A percentile compares a stretch with the other conserved stretches of the same genome.
phyloP scores from a whole-genome alignment of 2,797 vertebrate genomes.

The Alosa sapidissima region DNA sequence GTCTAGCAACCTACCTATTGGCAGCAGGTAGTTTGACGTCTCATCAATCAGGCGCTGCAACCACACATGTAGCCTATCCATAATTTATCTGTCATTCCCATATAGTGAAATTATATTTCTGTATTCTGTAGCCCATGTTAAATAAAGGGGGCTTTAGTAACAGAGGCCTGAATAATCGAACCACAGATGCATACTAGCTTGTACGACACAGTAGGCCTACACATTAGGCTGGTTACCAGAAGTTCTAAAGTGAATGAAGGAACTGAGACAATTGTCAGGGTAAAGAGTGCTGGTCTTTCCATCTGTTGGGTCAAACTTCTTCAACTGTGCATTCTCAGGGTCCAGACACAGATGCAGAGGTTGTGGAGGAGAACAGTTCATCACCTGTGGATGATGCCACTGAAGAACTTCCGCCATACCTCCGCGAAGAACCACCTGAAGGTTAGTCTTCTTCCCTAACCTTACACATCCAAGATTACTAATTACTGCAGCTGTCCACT shows the following conservation, averaged over 20 bases:
- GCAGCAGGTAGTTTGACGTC: not conserved
- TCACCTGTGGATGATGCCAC: conserved; percentile 44
- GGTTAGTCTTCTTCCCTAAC: conserved; percentile 49
- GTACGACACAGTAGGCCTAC: not conserved
- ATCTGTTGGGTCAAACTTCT: not conserved
- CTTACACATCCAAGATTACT: not conserved
- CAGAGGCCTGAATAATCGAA: too few relatives aligned
- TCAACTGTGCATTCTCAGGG: conserved; percentile 41
- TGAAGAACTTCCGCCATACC: conserved; percentile 59
- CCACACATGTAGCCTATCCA: not conserved
- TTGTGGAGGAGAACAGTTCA: conserved; percentile 52
- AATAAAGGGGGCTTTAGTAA: too few relatives aligned
- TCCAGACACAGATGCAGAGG: conserved; percentile 54
- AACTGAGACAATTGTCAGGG: not conserved
- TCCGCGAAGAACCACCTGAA: conserved; percentile 61
- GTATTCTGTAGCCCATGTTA: not conserved
- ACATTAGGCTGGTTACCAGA: not conserved
- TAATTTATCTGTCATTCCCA: not conserved
- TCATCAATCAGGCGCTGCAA: not conserved
- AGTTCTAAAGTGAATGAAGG: not conserved
- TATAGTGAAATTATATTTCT: not conserved
- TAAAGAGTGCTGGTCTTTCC: not conserved
- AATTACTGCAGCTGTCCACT: not conserved
- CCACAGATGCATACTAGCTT: too few relatives aligned
- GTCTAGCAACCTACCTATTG: not conserved